Evolutionary conservation across 2,888 invertebrate species (phyloP), one percentile per base, ranked within the genome.

Genomic region (Synanthedon myopaeformis): DNA sequence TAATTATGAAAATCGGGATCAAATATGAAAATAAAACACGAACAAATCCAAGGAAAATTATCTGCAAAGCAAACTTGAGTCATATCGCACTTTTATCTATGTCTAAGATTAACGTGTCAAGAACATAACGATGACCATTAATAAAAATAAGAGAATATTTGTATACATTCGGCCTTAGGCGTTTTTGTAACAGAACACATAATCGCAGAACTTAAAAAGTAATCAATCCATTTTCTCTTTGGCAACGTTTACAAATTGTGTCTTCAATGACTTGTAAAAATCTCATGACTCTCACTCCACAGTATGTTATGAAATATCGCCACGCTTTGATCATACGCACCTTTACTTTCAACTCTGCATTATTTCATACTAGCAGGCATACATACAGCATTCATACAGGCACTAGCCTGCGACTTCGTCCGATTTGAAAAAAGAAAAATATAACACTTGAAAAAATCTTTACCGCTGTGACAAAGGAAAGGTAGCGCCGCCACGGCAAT

Each of bases 171-270:
- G 69, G 80, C 83, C 81, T 60, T 57, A 75, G 82, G 81, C 80
- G 64, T 66, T 73, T 72, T 70, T 61, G 69, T 69, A 74, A 70
- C 73, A 65, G 66, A 67, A 64, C 75, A 70, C 74, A 77, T 82
- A 80, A 81, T 82, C 79, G 76, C 74, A 74, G 74, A 83, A 82
- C 77, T 86, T 84, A 83, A 84, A 84, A 86, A 82, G 83, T 79
- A 80, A 86, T 85, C 82, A 84, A 85, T 86, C 81, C 79, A 74
- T 82, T 59, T 57, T 82, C 82, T 80, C 79, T 82, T 84, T 76
- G 75, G 75, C 72, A 82, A 85, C 76, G 65, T 75, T 76, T 74
- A 80, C 76, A 81, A 81, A 80, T 79, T 74, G 74, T 79, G 74
- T 79, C 76, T 83, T 82, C 79, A 79, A 79, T 82, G 79, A 82